Base-by-base conservation (phyloP, 2,113 vertebrate species). In the Nycticebus coucang region DNA sequence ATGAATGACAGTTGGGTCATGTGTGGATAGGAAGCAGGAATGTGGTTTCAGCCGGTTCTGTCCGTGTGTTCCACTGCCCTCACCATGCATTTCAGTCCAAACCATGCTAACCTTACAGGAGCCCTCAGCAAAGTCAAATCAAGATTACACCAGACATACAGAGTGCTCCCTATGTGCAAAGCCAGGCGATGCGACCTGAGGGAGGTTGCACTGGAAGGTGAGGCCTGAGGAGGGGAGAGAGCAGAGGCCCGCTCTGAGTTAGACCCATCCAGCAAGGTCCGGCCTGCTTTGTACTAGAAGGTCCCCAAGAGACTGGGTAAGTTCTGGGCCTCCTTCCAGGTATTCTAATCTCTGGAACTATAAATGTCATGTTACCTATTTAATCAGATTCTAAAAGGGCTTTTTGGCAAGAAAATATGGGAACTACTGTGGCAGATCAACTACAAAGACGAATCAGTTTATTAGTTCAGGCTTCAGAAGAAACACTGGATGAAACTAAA, bases 361-460 rank as follows among this genome's bases (percentile, higher is more conserved):
- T 98, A 98, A 98, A 97, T 97, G 97, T 97, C 97, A 97, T 75
- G 21, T 97, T 96, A 91, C 95, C 96, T 94, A 84, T 96, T 97
- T 97, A 95, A 97, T 97, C 94, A 3, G 94, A 97, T 94, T 97
- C 97, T 93, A 89, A 94, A 97, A 96, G 96, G 79, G 37, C 88
- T 95, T 97, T 95, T 95, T 98, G 97, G 97, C 96, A 96, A 94
- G 91, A 94, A 96, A 95, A 92, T 97, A 84, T 84, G 96, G 93
- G 96, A 96, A 97, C 96, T 97, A 97, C 95, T 77, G 59, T 96
- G 91, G 92, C 96, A 77, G 89, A 97, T 96, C 96, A 96, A 96
- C 96, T 97, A 97, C 94, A 98, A 98, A 97, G 97, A 97, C 96
- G 89, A 88, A 86, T 71, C 79, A 85, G 91, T 97, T 98, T 97